phyloP scores from a whole-genome alignment of 2,888 invertebrate species.

The Nephrotoma flavescens region DNA sequence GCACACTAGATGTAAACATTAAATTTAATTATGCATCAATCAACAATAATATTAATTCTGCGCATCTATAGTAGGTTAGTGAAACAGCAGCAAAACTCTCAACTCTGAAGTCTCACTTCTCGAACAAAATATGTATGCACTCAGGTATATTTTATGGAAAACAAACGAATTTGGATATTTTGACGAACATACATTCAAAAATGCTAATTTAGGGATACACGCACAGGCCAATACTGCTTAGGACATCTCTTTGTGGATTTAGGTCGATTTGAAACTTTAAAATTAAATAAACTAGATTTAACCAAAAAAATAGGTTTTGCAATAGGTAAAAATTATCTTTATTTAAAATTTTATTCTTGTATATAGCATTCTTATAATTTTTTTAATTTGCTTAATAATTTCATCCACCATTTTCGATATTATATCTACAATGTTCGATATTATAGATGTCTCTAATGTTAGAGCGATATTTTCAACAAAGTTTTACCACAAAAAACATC shows the following conservation, averaged over 20 bases:
- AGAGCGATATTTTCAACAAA: constrained; percentile 30
- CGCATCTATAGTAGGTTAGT: no score
- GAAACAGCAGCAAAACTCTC: no score
- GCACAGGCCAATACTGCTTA: constrained; percentile 31
- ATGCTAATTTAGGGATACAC: constrained; percentile 7
- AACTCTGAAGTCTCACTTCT: no score
- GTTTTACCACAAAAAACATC: constrained; percentile 22
- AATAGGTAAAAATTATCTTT: background rate
- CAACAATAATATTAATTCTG: no score
- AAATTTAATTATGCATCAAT: no score
- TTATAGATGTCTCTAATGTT: no score
- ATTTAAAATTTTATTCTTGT: background rate
- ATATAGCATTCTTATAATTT: background rate
- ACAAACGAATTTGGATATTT: constrained; percentile 31
- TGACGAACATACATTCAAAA: constrained; percentile 22
- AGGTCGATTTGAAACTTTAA: background rate
- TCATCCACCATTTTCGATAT: background rate
- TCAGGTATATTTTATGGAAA: constrained; percentile 30
- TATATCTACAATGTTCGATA: no score
- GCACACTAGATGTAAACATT: no score
- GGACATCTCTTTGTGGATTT: background rate
- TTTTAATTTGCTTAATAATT: background rate
- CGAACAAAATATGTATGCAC: no score
- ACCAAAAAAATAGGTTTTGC: background rate
- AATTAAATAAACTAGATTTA: background rate